Percentiles rank a stretch among this genome's conserved stretches.
These are phyloP conservation scores for Lordiphosa fenestrarum DNA, from an alignment of 2,888 invertebrate genomes.

Conservation along the genomic window DNA sequence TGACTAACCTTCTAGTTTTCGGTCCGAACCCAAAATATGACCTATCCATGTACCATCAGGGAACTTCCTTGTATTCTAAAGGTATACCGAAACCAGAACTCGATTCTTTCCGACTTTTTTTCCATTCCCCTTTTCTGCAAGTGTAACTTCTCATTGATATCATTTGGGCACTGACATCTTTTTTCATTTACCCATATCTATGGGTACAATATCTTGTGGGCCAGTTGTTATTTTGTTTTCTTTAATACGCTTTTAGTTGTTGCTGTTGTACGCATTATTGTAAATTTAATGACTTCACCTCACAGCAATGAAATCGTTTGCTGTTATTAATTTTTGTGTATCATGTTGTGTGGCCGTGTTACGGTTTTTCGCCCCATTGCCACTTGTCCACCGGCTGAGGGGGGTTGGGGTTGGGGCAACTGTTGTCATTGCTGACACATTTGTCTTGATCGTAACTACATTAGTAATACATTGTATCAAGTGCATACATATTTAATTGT, in stretches of 20 bases:
- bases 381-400: slow-evolving; percentile 32
- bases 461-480: slow-evolving; percentile 48
- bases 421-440: slow-evolving; percentile 64
- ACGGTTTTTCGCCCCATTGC: slow-evolving; percentile 65
- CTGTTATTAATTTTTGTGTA: slow-evolving; percentile 33
- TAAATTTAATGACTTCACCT: slow-evolving; percentile 68
- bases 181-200: slow-evolving; percentile 31
- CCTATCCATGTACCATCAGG: too few species aligned
- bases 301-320: slow-evolving; percentile 17
- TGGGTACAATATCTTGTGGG: slow-evolving; percentile 19
- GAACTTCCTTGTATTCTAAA: too few species aligned
- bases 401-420: slow-evolving; percentile 6
- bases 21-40: too few species aligned
- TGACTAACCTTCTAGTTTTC: too few species aligned
- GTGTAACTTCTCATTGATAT: slow-evolving; percentile 18
- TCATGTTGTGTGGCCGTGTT: slow-evolving; percentile 72
- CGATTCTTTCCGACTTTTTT: too few species aligned
- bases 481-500: slow-evolving; percentile 47
- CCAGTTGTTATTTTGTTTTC: slow-evolving; percentile 16
- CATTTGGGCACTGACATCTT: slow-evolving; percentile 29
- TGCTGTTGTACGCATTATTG: slow-evolving; percentile 57
- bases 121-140: not conserved
- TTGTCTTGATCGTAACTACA: slow-evolving; percentile 68
- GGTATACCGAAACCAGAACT: too few species aligned
- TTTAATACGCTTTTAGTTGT: slow-evolving; percentile 63